Conservation (phyloP, 2,113 vertebrate genomes). For the Mirza zaza region DNA sequence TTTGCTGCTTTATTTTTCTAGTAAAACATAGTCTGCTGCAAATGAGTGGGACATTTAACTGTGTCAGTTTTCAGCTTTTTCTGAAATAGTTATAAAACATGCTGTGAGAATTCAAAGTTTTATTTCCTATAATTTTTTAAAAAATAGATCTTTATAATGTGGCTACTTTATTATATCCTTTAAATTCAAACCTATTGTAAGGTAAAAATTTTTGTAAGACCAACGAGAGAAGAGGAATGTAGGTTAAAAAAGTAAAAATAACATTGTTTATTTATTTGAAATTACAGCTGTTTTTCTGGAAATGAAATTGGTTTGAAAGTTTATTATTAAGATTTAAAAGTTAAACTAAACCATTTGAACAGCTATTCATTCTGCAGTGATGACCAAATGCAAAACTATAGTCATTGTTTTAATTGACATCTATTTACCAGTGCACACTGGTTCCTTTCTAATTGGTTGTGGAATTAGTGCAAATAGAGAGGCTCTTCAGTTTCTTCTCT, state of each 20-base stretch:
- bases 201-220: background rate
- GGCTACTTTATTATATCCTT: background rate
- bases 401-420: background rate
- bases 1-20: conserved; percentile 37
- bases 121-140: background rate
- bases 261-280: conserved; percentile 30
- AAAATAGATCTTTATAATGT: background rate
- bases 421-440: background rate
- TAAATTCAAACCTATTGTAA: conserved; percentile 39
- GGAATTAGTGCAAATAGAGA: conserved; percentile 9
- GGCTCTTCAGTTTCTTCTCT: background rate
- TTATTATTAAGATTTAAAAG: conserved; percentile 34
- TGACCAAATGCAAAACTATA: background rate
- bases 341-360: conserved; percentile 16
- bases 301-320: conserved; percentile 28
- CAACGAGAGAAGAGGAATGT: background rate
- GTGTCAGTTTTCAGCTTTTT: background rate
- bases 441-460: background rate
- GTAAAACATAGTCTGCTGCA: conserved; percentile 27
- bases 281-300: background rate
- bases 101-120: conserved; percentile 20
- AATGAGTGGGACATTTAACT: background rate
- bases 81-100: conserved; percentile 13
- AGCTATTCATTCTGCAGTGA: background rate
- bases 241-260: conserved; percentile 34